phyloP scores from a whole-genome alignment of 2,113 vertebrate species.

The Origma solitaria region DNA sequence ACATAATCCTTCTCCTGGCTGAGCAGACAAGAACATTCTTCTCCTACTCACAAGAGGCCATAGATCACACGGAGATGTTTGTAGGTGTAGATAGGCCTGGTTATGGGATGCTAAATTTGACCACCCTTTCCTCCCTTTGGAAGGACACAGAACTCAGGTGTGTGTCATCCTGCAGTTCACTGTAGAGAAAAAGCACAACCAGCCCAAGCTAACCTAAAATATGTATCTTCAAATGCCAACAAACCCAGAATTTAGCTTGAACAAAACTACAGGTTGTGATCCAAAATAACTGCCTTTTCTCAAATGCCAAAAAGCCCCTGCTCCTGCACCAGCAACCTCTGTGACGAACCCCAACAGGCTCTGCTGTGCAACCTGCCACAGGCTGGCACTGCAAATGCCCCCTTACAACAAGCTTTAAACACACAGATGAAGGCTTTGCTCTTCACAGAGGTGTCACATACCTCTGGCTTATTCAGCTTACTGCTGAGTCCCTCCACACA shows the following conservation, averaged over 20 bases:
- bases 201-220: neutral
- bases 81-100: neutral
- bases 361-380: neutral
- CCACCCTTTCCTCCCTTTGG: neutral
- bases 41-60: neutral
- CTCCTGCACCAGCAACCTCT: neutral
- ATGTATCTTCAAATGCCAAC: neutral
- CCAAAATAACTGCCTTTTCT: neutral
- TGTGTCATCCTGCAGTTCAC: fast-evolving
- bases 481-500: neutral
- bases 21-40: neutral
- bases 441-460: neutral
- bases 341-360: neutral
- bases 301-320: neutral
- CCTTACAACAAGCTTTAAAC: neutral
- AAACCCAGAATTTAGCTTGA: neutral
- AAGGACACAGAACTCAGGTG: neutral
- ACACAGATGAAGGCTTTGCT: neutral
- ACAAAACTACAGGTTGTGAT: neutral
- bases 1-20: neutral
- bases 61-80: neutral
- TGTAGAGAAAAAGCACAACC: neutral
- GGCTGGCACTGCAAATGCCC: neutral
- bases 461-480: neutral
- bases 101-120: neutral